These are phyloP conservation scores for Carassius gibelio DNA, from an alignment of 2,113 vertebrate genomes.

Conservation along the genomic window DNA sequence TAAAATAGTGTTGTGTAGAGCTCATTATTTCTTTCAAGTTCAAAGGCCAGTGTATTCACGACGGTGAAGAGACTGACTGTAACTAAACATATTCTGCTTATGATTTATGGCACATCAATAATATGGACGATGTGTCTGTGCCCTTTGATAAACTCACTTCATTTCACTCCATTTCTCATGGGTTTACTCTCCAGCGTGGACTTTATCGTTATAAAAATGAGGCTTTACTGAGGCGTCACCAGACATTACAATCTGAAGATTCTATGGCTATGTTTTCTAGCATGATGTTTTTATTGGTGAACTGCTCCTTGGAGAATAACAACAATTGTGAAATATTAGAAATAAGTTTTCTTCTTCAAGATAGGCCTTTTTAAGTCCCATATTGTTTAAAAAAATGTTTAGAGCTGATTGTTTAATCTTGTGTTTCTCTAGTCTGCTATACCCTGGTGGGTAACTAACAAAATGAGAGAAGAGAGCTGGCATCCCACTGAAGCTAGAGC, in stretches of 20 bases:
- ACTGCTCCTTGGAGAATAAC: background rate
- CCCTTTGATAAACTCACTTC: slow-evolving; percentile 74
- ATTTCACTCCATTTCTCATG: slow-evolving; percentile 64
- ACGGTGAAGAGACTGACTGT: slow-evolving; percentile 52
- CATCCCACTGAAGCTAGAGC: slow-evolving; percentile 14
- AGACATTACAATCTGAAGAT: slow-evolving; percentile 17
- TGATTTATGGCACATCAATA: slow-evolving; percentile 73
- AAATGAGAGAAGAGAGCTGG: slow-evolving; percentile 11
- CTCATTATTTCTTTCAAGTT: slow-evolving; percentile 5
- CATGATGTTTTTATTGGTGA: background rate
- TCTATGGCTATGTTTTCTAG: background rate
- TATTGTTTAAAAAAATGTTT: slow-evolving; percentile 5
- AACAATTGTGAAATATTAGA: background rate
- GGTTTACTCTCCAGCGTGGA: slow-evolving; percentile 61
- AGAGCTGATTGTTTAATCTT: background rate
- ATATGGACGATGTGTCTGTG: slow-evolving; percentile 67
- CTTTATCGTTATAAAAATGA: slow-evolving; percentile 59
- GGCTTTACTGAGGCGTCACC: background rate
- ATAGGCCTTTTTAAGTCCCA: background rate
- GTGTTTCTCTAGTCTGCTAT: background rate
- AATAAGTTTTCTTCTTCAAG: background rate
- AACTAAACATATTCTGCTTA: slow-evolving; percentile 64
- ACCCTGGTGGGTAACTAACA: slow-evolving; percentile 14
- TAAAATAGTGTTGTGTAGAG: background rate
- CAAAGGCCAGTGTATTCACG: slow-evolving; percentile 1